A percentile compares a stretch with the other conserved stretches of the same genome.
Conservation (phyloP, 2,888 invertebrate genomes). For the Tiphia femorata region DNA sequence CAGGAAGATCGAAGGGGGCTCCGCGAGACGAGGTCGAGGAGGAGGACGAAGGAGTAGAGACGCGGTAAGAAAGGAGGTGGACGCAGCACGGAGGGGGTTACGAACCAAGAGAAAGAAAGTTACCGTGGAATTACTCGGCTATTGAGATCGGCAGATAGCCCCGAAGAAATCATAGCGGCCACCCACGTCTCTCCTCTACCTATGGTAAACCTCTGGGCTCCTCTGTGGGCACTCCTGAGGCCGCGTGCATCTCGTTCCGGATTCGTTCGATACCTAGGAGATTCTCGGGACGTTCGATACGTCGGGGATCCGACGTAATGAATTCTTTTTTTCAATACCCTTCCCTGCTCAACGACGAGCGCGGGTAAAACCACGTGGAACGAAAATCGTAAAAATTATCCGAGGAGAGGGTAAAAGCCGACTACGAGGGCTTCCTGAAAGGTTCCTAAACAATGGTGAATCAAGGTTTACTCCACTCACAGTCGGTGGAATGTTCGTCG, state of each 20-base stretch:
- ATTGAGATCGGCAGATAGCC: slow-evolving; percentile 65
- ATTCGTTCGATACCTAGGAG: slow-evolving; percentile 11
- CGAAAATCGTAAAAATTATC: too few relatives aligned
- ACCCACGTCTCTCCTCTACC: slow-evolving; percentile 60
- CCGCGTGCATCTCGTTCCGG: slow-evolving; percentile 12
- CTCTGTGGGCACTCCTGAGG: too few relatives aligned
- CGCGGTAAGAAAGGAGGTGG: neutral
- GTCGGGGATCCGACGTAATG: neutral
- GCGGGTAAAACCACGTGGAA: neutral
- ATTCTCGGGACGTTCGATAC: neutral
- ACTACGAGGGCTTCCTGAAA: too few relatives aligned
- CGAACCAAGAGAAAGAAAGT: slow-evolving; percentile 19
- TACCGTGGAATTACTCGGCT: slow-evolving; percentile 62
- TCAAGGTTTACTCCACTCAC: too few relatives aligned
- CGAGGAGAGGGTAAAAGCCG: too few relatives aligned
- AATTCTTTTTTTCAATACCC: neutral
- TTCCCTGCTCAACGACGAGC: neutral
- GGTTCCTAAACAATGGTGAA: too few relatives aligned
- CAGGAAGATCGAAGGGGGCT: too few relatives aligned
- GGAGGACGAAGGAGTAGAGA: slow-evolving; percentile 4
- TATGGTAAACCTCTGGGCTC: slow-evolving; percentile 27
- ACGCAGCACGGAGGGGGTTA: slow-evolving; percentile 5
- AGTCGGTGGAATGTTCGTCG: too few relatives aligned
- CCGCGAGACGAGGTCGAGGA: slow-evolving; percentile 16
- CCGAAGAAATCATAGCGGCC: slow-evolving; percentile 65